Percentiles rank a stretch among this genome's conserved stretches.
These are phyloP conservation scores for Drosophila testacea DNA, from an alignment of 2,888 invertebrate species.

Conservation along the genomic window DNA sequence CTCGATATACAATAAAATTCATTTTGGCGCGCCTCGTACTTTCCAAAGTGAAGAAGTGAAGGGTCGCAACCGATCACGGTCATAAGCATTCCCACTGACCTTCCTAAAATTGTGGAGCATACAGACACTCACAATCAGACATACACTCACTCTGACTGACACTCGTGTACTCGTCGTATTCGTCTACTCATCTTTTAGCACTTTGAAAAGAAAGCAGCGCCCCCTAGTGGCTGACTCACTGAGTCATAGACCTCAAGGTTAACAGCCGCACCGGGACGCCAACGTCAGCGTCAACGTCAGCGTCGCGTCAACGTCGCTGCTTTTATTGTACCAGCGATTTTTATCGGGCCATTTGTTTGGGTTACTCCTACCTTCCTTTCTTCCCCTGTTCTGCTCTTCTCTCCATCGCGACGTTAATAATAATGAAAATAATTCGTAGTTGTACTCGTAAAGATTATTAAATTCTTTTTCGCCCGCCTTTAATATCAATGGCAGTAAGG, in stretches of 20 bases:
- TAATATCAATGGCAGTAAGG: conserved; percentile 36
- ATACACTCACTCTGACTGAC: neutral
- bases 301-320: conserved; percentile 35
- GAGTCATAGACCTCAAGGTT: conserved; percentile 80
- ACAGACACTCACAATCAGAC: conserved; percentile 4
- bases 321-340: conserved; percentile 61
- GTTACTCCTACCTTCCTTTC: conserved; percentile 19
- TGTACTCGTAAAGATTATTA: conserved; percentile 71
- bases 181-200: conserved; percentile 52
- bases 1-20: conserved; percentile 74
- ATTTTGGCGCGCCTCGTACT: conserved; percentile 63
- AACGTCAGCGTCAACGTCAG: conserved; percentile 20
- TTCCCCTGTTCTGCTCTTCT: conserved; percentile 13
- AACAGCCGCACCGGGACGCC: conserved; percentile 66
- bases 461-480: conserved; percentile 54
- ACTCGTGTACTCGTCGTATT: neutral
- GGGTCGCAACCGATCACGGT: conserved; percentile 56
- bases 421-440: conserved; percentile 77
- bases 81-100: conserved; percentile 57
- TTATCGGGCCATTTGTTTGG: conserved; percentile 64
- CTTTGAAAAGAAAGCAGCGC: conserved; percentile 66
- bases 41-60: conserved; percentile 70
- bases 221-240: conserved; percentile 48
- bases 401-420: conserved; percentile 47
- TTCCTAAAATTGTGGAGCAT: conserved; percentile 67